phyloP scores from a whole-genome alignment of 2,113 vertebrate genomes.

The Empidonax traillii region DNA sequence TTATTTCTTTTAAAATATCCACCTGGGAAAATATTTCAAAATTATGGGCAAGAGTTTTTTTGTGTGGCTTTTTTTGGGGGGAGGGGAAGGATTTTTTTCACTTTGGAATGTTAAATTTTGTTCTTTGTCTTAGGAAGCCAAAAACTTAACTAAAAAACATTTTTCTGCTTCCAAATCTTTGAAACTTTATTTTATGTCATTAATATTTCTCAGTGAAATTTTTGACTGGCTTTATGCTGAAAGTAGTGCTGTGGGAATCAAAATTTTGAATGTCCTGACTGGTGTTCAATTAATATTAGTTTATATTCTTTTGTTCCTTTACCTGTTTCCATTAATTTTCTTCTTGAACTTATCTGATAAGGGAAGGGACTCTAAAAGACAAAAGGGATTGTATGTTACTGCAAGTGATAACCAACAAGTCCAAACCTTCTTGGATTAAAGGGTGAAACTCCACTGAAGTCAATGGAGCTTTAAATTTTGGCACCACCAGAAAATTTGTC shows the following conservation, averaged over 20 bases:
- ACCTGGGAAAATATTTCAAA: not conserved
- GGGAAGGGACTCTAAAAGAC: not conserved
- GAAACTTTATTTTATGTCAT: not conserved
- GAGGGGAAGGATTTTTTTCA: not conserved
- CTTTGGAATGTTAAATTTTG: not conserved
- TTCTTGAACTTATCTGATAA: not conserved
- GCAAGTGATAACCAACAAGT: not conserved
- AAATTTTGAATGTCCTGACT: not conserved
- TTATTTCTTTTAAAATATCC: rapidly evolving
- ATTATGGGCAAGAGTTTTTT: not conserved
- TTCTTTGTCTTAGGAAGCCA: not conserved
- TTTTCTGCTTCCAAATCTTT: not conserved
- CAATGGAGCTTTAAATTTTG: conserved; percentile 49
- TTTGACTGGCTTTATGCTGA: not conserved
- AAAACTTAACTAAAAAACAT: not conserved
- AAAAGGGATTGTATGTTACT: not conserved
- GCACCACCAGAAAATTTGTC: not conserved
- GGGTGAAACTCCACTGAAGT: conserved; percentile 62
- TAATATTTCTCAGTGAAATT: not conserved
- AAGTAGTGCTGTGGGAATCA: not conserved
- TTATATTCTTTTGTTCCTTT: not conserved
- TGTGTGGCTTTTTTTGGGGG: not conserved
- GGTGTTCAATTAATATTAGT: not conserved
- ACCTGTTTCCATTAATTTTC: not conserved
- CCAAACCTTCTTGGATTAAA: not conserved